Conservation (phyloP, 2,888 invertebrate genomes). For the Strigamia crassipes region DNA sequence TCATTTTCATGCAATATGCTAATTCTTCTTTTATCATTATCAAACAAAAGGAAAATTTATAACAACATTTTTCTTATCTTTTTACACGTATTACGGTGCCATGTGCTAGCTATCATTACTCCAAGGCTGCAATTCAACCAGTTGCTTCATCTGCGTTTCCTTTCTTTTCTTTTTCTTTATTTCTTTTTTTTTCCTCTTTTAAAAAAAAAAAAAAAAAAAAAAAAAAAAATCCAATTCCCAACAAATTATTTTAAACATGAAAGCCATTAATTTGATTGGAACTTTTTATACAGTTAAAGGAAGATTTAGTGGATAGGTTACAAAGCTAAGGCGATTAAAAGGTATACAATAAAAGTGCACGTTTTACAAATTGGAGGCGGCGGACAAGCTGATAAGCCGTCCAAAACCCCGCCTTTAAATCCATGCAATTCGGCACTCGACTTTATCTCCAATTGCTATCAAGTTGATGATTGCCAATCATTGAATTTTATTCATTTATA, state of each 20-base stretch:
- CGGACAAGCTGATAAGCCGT: no score
- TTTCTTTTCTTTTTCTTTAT: background rate
- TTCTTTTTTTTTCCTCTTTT: no score
- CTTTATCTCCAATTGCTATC: no score
- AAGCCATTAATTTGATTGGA: background rate
- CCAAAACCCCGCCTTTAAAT: no score
- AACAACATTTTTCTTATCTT: background rate
- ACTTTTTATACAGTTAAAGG: background rate
- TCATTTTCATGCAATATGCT: background rate
- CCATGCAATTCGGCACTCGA: no score
- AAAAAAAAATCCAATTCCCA: background rate
- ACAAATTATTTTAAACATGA: background rate
- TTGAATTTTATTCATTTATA: no score
- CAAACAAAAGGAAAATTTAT: background rate
- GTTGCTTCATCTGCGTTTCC: background rate
- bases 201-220: background rate
- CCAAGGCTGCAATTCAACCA: conserved; percentile 12
- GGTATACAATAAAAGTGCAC: no score
- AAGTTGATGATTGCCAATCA: no score
- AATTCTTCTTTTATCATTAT: background rate
- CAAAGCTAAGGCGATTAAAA: no score
- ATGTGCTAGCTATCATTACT: background rate
- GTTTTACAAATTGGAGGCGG: no score
- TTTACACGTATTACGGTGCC: background rate
- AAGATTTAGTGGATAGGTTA: background rate